Base-by-base conservation (phyloP, 1,140 invertebrate species). In the Halesus radiatus region DNA sequence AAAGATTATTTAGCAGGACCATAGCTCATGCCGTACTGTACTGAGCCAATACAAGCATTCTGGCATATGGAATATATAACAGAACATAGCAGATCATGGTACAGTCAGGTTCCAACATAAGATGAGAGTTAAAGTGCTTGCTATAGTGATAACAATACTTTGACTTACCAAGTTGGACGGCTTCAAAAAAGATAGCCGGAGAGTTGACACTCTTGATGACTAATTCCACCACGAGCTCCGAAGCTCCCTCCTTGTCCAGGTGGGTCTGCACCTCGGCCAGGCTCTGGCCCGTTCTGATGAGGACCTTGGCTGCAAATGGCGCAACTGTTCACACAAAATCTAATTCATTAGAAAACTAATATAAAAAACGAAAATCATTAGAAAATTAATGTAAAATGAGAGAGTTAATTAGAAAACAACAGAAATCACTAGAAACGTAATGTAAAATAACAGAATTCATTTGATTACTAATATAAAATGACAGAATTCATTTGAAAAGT, bases 151-250 rank as follows among this genome's bases (percentile, higher is more conserved):
- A 13, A 45, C 13, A 45, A 45, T 45, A 45, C 1, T 10, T 64
- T 16, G 3, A 60, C 80, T 85, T 73, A 89, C 98, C 98, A 53
- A 99, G 89, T 87, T 99, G 96, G 32, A 99, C 96, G 37, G 95
- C 97, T 88, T 99, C 97, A 0, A 96, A 92, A 88, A 99, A 99
- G 84, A 99, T 98, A 29, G 95, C 95, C 0, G 94, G 94, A n/a
- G 94, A 94, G 84, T 96, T 95, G 76, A 95, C 92, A 58, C 95
- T 96, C 85, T 96, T 98, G 78, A 99, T 98, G 70, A 99, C 97
- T 62, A 99, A 90, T 85, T 99, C 98, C 2, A 99, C 97, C 3
- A 99, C 98, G 72, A 99, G 92, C 89, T 99, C 96, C 0, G 97
- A 98, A 5, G 98, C 97, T 18, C 98, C 98, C 87, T 99, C 96